These are phyloP conservation scores for Hydrolagus colliei DNA, from an alignment of 2,797 vertebrate species.

Conservation along the genomic window DNA sequence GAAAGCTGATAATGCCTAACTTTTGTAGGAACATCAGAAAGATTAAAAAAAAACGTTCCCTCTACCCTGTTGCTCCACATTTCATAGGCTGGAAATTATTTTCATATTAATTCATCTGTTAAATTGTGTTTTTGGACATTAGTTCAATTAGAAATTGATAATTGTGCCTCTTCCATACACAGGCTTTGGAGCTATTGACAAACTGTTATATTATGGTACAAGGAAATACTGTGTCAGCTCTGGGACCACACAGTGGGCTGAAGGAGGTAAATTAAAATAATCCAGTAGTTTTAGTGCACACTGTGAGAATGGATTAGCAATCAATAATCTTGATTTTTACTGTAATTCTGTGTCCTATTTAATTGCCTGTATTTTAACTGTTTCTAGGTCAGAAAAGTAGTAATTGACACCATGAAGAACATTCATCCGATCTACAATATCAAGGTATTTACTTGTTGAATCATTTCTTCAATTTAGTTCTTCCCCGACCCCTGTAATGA, in stretches of 20 bases:
- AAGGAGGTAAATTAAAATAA: conserved; percentile 70
- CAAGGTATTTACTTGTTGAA: conserved; percentile 61
- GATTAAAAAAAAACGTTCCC: too few species aligned
- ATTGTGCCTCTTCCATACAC: conserved; percentile 23
- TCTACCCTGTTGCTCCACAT: too few species aligned
- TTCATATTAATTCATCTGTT: too few species aligned
- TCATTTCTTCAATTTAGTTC: background rate
- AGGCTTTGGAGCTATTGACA: conserved; percentile 88
- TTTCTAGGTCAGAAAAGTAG: conserved; percentile 85
- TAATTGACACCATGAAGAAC: conserved; percentile 95
- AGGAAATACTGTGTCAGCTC: conserved; percentile 87
- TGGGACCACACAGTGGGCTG: conserved; percentile 81
- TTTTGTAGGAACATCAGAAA: too few species aligned
- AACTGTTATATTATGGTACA: conserved; percentile 95
- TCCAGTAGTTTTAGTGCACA: too few species aligned
- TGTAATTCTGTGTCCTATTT: conserved; percentile 17
- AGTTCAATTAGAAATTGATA: too few species aligned
- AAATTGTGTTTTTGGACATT: too few species aligned
- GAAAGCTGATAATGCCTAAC: background rate
- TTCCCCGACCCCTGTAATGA: background rate
- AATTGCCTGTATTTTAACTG: conserved; percentile 30
- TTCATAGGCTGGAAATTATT: too few species aligned
- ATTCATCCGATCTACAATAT: conserved; percentile 98
- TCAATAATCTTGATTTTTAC: background rate
- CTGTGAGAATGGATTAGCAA: too few species aligned